Base-by-base conservation (phyloP, 1,140 invertebrate genomes). In the Andrena cerasifolii region DNA sequence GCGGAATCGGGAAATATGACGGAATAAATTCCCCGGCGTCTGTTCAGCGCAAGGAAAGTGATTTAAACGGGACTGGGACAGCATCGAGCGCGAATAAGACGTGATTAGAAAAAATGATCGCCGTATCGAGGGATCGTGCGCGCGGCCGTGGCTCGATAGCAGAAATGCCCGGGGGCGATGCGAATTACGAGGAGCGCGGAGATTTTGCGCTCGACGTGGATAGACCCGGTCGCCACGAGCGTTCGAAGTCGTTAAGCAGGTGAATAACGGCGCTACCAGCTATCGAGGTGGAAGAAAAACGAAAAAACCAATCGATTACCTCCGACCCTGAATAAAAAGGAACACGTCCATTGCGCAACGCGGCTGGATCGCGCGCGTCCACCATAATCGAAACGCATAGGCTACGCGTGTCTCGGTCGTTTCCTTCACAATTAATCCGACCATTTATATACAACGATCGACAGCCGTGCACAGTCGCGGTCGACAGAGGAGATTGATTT, bases 291-390 rank as follows among this genome's bases (percentile, higher is more conserved):
- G 7, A 40, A 49, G 21, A 54, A 3, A 67, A 73, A 54, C 43
- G 67, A 62, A 75, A 63, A 78, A 72, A 78, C 74, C 63, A 83
- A 76, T 79, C 80, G 80, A 79, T 83, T 79, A 75, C 63, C 70
- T 79, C 51, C 61, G 70, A 74, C 71, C 61, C 24, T 75, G 65
- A 75, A 36, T 72, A 79, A 79, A 78, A 82, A 79, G 21, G 21
- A 67, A 75, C 73, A 58, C 53, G 36, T 65, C 47, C 6, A 61
- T 83, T 83, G 80, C 80, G 75, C 49, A 82, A 82, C 45, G 54
- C 12, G 43, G 40, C 61, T 18, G 36, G 53, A 43, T 68, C 53
- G 28, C 26, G 51, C 36, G 63, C 47, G 62, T 59, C 45, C 58
- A 12, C 26, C 67, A 45, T 56, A 31, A 59, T 70, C 65, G 53